Conservation (phyloP, 2,797 vertebrate genomes). For the Sebastes minor region DNA sequence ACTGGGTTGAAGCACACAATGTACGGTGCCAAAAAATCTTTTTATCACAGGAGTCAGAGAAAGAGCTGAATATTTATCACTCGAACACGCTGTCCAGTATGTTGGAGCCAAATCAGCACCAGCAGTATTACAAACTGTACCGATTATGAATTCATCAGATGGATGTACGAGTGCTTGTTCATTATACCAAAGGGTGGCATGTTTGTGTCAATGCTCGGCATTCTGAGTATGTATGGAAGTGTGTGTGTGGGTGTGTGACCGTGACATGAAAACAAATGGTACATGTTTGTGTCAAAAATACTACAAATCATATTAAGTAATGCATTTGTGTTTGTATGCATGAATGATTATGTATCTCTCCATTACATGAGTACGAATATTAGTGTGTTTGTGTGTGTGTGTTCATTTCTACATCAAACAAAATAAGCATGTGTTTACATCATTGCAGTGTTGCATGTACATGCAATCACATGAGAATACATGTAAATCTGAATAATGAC, state of each 20-base stretch:
- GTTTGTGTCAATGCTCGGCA: background rate
- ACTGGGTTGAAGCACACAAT: background rate
- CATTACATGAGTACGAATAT: background rate
- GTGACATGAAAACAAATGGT: background rate
- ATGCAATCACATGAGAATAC: background rate
- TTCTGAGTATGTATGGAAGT: background rate
- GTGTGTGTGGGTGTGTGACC: conserved; percentile 6
- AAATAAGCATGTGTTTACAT: conserved; percentile 5
- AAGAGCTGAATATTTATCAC: background rate
- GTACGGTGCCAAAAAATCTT: background rate
- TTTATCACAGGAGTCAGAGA: background rate
- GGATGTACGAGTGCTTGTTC: background rate
- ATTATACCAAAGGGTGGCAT: background rate
- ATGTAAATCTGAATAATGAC: background rate
- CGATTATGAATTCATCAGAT: conserved; percentile 5
- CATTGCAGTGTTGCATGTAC: background rate
- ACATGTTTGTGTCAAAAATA: background rate
- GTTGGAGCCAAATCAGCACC: background rate
- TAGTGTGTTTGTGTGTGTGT: background rate
- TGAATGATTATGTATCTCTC: background rate
- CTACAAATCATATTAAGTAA: conserved; percentile 1
- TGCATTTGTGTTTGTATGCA: background rate
- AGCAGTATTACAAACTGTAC: conserved; percentile 1
- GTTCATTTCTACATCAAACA: background rate
- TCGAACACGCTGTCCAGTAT: background rate